Conservation (phyloP, 2,888 invertebrate species). For the Cordilura impudica region DNA sequence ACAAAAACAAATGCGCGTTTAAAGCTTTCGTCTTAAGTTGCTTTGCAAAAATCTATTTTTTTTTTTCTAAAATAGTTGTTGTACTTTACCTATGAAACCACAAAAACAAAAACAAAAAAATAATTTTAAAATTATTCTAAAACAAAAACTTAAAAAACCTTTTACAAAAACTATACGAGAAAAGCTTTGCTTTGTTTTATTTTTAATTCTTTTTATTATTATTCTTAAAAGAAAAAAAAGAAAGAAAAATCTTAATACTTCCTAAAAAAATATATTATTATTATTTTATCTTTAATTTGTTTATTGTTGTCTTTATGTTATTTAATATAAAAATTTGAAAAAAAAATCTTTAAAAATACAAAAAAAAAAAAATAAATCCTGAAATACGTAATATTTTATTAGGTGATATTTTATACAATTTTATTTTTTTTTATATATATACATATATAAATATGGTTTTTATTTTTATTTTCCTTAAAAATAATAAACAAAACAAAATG, state of each 20-base stretch:
- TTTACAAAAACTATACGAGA: constrained; percentile 61
- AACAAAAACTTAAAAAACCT: constrained; percentile 50
- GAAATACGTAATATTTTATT: constrained; percentile 62
- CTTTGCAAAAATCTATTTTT: constrained; percentile 48
- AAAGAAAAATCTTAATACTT: constrained; percentile 57
- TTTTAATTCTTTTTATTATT: constrained; percentile 54
- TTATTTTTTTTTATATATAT: constrained; percentile 75
- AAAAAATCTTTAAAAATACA: constrained; percentile 58
- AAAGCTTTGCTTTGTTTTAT: constrained; percentile 67
- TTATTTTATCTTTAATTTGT: constrained; percentile 66
- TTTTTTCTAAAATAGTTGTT: constrained; percentile 67
- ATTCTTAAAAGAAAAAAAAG: constrained; percentile 32
- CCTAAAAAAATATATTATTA: constrained; percentile 50
- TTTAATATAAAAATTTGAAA: constrained; percentile 63
- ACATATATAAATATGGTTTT: constrained; percentile 55
- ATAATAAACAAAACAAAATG: constrained; percentile 25
- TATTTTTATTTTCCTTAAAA: constrained; percentile 36
- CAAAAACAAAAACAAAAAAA: constrained; percentile 63
- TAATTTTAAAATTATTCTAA: constrained; percentile 68
- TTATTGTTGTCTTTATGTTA: constrained; percentile 72
- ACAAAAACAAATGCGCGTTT: constrained; percentile 5
- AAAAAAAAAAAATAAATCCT: constrained; percentile 55
- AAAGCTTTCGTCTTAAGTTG: constrained; percentile 61
- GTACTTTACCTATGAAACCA: constrained; percentile 64
- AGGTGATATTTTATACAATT: constrained; percentile 74